Percentiles rank a stretch among this genome's conserved stretches.
Conservation (phyloP, 92 coral and sea anemone species). For the Palythoa heliodiscus region DNA sequence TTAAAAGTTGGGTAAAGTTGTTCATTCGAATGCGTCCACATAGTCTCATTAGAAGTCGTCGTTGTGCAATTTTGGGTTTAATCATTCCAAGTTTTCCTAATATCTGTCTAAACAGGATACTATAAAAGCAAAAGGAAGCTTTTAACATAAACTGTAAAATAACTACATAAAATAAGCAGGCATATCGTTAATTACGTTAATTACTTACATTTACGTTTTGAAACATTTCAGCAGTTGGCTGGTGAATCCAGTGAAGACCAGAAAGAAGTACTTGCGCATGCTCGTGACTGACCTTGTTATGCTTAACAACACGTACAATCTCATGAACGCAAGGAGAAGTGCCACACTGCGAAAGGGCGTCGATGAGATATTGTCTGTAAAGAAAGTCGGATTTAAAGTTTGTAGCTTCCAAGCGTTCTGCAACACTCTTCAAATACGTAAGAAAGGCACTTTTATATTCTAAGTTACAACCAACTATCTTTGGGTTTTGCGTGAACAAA, state of each 20-base stretch:
- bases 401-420: not conserved
- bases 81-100: no score
- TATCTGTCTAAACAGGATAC: no score
- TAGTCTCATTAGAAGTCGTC: no score
- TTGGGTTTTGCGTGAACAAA: no score
- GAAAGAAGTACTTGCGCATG: conserved; percentile 45
- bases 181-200: not conserved
- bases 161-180: conserved; percentile 10
- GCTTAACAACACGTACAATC: conserved; percentile 23
- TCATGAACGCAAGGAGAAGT: conserved; percentile 53
- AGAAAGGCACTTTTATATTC: not conserved
- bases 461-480: no score
- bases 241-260: conserved; percentile 50
- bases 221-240: conserved; percentile 52
- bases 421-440: not conserved
- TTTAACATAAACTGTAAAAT: no score
- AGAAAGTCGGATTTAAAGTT: not conserved
- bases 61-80: no score
- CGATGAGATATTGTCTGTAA: conserved; percentile 61
- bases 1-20: no score
- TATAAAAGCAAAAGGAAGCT: no score
- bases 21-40: no score
- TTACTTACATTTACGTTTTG: conserved; percentile 43
- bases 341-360: conserved; percentile 70
- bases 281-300: conserved; percentile 38